Evolutionary conservation across 2,797 vertebrate genomes (phyloP), one percentile per base, ranked within the genome.

Genomic region (Brachyrhaphis roseni): DNA sequence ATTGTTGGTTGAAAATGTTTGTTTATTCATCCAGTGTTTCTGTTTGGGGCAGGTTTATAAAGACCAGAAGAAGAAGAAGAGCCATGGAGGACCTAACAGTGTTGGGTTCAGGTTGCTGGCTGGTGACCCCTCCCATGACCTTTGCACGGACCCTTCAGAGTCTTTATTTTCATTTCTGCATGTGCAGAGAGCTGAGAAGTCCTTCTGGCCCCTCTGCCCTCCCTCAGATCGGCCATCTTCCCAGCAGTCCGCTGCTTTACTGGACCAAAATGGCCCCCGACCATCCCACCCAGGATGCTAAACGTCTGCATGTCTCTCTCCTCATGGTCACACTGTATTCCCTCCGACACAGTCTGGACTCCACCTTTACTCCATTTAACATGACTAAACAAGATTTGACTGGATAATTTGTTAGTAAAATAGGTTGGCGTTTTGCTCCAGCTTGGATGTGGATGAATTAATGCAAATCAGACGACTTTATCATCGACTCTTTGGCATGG

Each of bases 51-150:
- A 92, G 86, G 86, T 91, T 92, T 85, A 75, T 91, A 90, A 93
- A 92, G 88, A 94, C 85, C 85, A 91, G 86, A 78, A 87, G 87
- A 91, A 88, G 87, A 91, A 83, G 73, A 90, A 92, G 82, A 86
- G 81, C 80, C 80, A 79, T 59, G 46, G 76, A 86, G 81, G 77
- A 82, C 78, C 81, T 79, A 79, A 71, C 68, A 26, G 62, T 6
- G 34, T 82, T 78, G 84, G 80, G 84, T 92, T 88, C 74, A 89
- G 84, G 81, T 84, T 80, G 79, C 80, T 84, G 83, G 87, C 88
- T 87, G 92, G 92, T 91, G 83, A 90, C 89, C 88, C 91, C 90
- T 91, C 81, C 89, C 89, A 28, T 83, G 91, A 93, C 90, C 84
- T 91, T 86, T 66, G 77, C 87, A 91, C 82, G 78, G 84, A 90